Base-by-base conservation (phyloP, 2,797 vertebrate genomes). In the Eupleurogrammus muticus region DNA sequence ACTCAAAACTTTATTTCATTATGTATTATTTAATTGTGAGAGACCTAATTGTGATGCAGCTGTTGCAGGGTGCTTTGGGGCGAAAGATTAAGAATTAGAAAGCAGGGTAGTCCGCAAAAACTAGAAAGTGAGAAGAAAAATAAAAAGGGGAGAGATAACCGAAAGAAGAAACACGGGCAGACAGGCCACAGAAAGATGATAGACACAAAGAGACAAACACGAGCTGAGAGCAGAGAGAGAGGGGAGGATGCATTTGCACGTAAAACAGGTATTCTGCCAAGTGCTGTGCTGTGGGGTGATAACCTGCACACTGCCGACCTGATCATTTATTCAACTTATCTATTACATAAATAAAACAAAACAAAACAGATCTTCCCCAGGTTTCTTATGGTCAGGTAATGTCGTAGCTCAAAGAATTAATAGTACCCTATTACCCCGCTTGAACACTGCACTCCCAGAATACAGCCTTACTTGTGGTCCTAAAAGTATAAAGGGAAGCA, bases 271-370 rank as follows among this genome's bases (percentile, higher is more conserved):
- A 35, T 54, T 70, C 80, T 76, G 73, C 53, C 58, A 63, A 62
- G 35, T n/a, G 55, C 32, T 64, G 60, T 63, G 53, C 52, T 66
- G 53, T 59, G 19, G 51, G 73, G 67, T 79, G 82, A 53, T 57
- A 90, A 83, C 75, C 70, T 80, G 66, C 57, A 24, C 48, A 56
- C 38, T 48, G 9, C 47, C 32, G 59, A 65, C 57, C 76, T 54
- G 21, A 83, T 80, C 52, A 77, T 88, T 86, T 81, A 86, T 88
- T 88, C 70, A 85, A 56, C 64, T 83, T 75, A 73, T 83, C 56
- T 79, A 73, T 82, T 84, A 70, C 67, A 77, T 66, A 73, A 86
- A 85, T 78, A 84, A 88, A 85, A 52, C 73, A 80, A 80, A 75
- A 71, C 66, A 80, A 69, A 67, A 59, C 68, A 68, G 53, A 63